Conservation (phyloP, 2,888 invertebrate species). For the Pocota personata region DNA sequence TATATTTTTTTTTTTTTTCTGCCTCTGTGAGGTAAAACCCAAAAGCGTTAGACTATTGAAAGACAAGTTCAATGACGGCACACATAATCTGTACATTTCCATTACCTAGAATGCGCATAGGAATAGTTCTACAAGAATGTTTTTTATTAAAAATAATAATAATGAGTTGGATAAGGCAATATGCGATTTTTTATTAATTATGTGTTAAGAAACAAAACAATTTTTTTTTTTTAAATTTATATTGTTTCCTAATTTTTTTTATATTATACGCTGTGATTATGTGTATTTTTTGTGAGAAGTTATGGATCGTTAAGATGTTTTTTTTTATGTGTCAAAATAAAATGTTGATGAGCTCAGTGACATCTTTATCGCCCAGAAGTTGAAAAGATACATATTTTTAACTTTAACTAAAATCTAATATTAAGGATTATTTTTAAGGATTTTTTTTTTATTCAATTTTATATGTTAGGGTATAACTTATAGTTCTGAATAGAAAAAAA, state of each 20-base stretch:
- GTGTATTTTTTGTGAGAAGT: conserved; percentile 50
- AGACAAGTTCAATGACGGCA: conserved; percentile 8
- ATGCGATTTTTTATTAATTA: conserved; percentile 11
- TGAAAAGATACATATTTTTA: conserved; percentile 17
- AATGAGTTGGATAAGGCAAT: conserved; percentile 23
- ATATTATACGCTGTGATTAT: conserved; percentile 66
- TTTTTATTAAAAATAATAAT: conserved; percentile 6
- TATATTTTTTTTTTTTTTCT: conserved; percentile 51
- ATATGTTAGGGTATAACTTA: conserved; percentile 47
- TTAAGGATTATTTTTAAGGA: not conserved
- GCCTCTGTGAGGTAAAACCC: conserved; percentile 67
- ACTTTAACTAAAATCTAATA: not conserved
- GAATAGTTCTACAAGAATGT: not conserved
- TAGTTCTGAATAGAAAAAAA: conserved; percentile 39
- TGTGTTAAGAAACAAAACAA: conserved; percentile 41
- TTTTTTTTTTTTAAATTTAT: conserved; percentile 11
- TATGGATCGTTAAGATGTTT: conserved; percentile 13
- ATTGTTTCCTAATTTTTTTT: conserved; percentile 28
- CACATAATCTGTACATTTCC: conserved; percentile 9
- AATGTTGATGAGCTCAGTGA: not conserved
- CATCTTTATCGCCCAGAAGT: conserved; percentile 29
- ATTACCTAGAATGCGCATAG: not conserved
- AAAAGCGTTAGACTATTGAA: not conserved
- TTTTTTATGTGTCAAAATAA: conserved; percentile 5
- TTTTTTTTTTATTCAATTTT: conserved; percentile 59